phyloP scores from a whole-genome alignment of 2,797 vertebrate species.

The Falco berigora region DNA sequence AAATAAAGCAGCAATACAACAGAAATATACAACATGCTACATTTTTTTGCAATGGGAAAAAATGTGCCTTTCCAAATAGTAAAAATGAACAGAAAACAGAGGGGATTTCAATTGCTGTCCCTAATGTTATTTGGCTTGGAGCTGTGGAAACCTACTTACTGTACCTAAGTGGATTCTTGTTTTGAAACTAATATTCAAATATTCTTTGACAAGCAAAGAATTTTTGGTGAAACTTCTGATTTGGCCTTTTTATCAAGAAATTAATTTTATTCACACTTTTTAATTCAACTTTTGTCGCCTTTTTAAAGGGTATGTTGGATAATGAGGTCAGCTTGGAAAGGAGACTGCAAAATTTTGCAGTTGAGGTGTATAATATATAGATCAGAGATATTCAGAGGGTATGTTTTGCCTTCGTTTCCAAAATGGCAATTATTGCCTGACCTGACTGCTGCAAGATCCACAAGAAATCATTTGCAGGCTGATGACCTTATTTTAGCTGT shows the following conservation, averaged over 20 bases:
- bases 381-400: background rate
- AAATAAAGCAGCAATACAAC: background rate
- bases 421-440: background rate
- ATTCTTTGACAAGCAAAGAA: background rate
- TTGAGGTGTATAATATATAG: background rate
- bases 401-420: background rate
- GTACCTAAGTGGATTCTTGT: background rate
- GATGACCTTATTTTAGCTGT: background rate
- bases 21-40: background rate
- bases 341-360: background rate
- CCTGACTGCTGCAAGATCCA: background rate
- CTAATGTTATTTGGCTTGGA: background rate
- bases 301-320: background rate
- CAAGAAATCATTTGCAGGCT: background rate
- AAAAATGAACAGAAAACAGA: background rate
- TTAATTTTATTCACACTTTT: background rate
- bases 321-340: background rate
- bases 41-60: background rate
- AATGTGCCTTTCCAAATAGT: background rate
- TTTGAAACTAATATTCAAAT: background rate
- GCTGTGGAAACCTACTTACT: background rate
- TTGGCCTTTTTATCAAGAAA: background rate
- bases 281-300: background rate
- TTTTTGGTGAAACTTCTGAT: background rate
- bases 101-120: background rate